Evolutionary conservation across 2,888 invertebrate species (phyloP).

Genomic region (Dysmachus trigonus): DNA sequence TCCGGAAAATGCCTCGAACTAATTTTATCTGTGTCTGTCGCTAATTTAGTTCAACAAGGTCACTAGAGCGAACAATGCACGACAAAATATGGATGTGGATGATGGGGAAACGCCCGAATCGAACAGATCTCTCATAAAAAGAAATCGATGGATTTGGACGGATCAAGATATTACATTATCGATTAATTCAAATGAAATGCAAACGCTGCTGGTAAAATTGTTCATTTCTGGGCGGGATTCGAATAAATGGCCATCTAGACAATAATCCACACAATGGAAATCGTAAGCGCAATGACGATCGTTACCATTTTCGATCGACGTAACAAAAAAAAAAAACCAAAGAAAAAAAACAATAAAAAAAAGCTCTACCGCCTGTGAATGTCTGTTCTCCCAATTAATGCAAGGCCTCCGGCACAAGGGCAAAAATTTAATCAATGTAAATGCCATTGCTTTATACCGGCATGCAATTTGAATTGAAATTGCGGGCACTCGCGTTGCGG

Average conservation of each 20-base stretch:
- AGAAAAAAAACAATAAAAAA: neutral
- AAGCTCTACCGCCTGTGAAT: neutral
- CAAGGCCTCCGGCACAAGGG: neutral
- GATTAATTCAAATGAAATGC: neutral
- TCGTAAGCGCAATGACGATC: neutral
- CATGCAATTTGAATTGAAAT: neutral
- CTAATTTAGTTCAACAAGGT: slow-evolving; percentile 35
- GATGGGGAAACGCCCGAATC: neutral
- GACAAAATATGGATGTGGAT: neutral
- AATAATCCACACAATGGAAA: neutral
- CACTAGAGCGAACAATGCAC: slow-evolving; percentile 27
- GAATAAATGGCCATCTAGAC: neutral
- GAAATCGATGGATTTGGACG: neutral
- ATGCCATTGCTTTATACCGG: neutral
- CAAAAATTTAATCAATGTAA: neutral
- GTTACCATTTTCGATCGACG: neutral
- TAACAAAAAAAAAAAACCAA: neutral
- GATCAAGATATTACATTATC: neutral
- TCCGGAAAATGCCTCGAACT: slow-evolving; percentile 12
- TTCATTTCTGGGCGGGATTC: neutral
- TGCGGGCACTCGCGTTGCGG: neutral
- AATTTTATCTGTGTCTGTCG: slow-evolving; percentile 12
- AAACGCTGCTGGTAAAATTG: neutral
- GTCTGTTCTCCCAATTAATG: neutral
- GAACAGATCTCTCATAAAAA: neutral